Evolutionary conservation across 1,140 invertebrate species (phyloP), one percentile per base, ranked within the genome.

Genomic region (Drosophila lowei): DNA sequence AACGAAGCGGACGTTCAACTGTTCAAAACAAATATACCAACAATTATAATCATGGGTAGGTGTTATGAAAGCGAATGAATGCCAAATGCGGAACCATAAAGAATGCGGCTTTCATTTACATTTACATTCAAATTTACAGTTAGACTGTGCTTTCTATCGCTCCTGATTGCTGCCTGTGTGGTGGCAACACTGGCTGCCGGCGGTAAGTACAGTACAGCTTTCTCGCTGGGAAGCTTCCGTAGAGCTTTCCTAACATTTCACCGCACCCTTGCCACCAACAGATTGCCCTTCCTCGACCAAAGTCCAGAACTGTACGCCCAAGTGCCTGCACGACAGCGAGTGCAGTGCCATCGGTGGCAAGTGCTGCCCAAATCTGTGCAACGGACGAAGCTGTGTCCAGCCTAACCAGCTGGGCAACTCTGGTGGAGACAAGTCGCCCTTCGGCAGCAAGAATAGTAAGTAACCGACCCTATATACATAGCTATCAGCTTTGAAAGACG

Each of bases 301-400:
- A 76, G 93, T 95, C 54, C 92, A 92, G 48, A 93, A 92, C 54
- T 95, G 95, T 77, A 93, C 90, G 46, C 94, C 95, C 2, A 95
- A 93, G 81, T 95, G 95, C 74, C 89, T 92, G 44, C 93, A 94
- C 49, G 94, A 95, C 79, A 93, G 92, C 66, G 93, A 95, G 70
- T 95, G 95, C 90, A 92, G 91, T 50, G 77, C 90, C 46, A 91
- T 92, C 67, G 94, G 92, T 72, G 92, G 93, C 84, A 93, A 93
- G 72, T 95, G 95, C 89, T 95, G 95, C 74, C 92, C 94, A 3
- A 95, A 95, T 90, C 91, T 93, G 61, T 95, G 95, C 90, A 94
- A 95, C 71, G 92, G 92, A 18, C 93, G 93, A 71, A 95, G 94
- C 2, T 95, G 95, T 74, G 92, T 92, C 0, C 84, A 92, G 18